Percentiles rank a stretch among this genome's conserved stretches.
Evolutionary conservation across 2,888 invertebrate species (phyloP).

Genomic region (Parnassius orleans): DNA sequence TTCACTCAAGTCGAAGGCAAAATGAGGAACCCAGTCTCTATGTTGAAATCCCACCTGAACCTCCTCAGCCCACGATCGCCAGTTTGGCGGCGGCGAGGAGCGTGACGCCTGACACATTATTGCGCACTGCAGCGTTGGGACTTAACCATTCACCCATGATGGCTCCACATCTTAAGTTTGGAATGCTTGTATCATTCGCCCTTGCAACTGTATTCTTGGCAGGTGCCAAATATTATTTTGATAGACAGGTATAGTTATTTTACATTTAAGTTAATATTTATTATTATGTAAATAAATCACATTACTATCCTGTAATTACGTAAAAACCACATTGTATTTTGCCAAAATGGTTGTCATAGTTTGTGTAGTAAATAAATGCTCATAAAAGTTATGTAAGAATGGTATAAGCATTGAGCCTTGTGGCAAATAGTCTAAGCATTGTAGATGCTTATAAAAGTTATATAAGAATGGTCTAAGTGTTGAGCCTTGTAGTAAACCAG

Average conservation of each 20-base stretch:
- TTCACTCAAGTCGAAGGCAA: constrained; percentile 55
- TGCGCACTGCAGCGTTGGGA: constrained; percentile 70
- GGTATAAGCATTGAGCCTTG: no score
- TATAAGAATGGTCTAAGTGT: no score
- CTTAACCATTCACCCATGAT: constrained; percentile 72
- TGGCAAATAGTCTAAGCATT: no score
- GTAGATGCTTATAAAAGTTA: no score
- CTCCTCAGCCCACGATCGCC: constrained; percentile 68
- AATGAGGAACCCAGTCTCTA: constrained; percentile 67
- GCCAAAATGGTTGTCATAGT: no score
- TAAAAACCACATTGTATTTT: no score
- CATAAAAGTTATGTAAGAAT: no score
- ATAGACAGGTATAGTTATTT: constrained; percentile 75
- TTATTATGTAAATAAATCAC: neutral
- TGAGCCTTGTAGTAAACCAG: no score
- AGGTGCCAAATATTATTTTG: constrained; percentile 87
- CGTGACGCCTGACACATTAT: constrained; percentile 71
- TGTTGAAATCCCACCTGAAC: constrained; percentile 67
- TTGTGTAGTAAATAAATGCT: no score
- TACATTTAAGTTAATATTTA: neutral
- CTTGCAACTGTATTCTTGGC: constrained; percentile 85
- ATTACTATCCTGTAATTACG: no score
- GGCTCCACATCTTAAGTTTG: constrained; percentile 83
- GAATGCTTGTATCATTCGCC: constrained; percentile 86
- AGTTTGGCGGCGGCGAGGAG: constrained; percentile 70